Conservation (phyloP, 1,140 invertebrate species). For the Hylaeus anthracinus region DNA sequence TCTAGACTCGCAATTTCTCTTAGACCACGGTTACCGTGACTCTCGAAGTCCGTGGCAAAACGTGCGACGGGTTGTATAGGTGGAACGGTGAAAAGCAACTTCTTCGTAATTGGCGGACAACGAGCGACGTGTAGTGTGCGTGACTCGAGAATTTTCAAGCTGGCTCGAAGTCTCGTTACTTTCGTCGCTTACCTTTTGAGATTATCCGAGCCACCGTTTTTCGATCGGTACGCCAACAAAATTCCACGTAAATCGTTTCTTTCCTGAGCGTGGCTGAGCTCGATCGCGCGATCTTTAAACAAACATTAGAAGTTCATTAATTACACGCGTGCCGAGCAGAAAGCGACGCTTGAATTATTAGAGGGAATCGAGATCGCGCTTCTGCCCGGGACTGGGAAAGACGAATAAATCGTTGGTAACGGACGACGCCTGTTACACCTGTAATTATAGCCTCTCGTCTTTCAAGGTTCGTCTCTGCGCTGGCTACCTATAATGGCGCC, state of each 20-base stretch:
- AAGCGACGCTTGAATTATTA: conserved; percentile 38
- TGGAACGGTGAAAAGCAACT: conserved; percentile 44
- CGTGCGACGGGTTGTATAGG: conserved; percentile 24
- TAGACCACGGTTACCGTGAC: conserved; percentile 38
- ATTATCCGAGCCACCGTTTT: not conserved
- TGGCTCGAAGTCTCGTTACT: conserved; percentile 38
- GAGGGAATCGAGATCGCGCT: conserved; percentile 43
- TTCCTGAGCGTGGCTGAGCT: not conserved
- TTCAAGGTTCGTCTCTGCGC: conserved; percentile 5
- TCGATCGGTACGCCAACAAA: not conserved
- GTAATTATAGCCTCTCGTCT: conserved; percentile 53
- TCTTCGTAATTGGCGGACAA: conserved; percentile 49
- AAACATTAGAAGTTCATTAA: conserved; percentile 21
- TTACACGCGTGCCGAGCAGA: not conserved
- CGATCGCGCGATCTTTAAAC: not conserved
- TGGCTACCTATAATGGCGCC: conserved; percentile 46
- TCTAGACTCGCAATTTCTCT: conserved; percentile 47
- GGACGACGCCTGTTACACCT: conserved; percentile 43
- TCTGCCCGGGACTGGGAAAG: conserved; percentile 15
- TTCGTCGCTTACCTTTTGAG: conserved; percentile 28
- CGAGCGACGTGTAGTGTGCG: conserved; percentile 50
- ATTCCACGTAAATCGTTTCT: not conserved
- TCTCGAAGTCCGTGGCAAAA: conserved; percentile 26
- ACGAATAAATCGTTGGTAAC: conserved; percentile 56
- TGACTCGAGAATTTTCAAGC: conserved; percentile 55